Conservation (phyloP, 2,888 invertebrate genomes). For the Sinelater perroti region DNA sequence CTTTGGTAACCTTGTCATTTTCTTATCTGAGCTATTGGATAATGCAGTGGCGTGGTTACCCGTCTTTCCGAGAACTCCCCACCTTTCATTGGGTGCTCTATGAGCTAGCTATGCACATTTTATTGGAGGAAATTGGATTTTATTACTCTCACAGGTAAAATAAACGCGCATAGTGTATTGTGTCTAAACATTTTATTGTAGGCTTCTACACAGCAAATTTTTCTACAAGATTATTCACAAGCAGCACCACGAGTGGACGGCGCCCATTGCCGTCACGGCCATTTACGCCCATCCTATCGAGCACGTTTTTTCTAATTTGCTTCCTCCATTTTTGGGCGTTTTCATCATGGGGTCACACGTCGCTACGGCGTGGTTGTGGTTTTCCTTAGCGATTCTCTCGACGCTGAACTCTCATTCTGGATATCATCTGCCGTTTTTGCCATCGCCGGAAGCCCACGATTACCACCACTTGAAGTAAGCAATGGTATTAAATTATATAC, state of each 20-base stretch:
- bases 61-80: constrained; percentile 73
- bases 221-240: constrained; percentile 86
- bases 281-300: constrained; percentile 83
- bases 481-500: background rate
- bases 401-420: constrained; percentile 87
- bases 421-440: constrained; percentile 86
- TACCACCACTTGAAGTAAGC: constrained; percentile 86
- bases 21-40: constrained; percentile 68
- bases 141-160: constrained; percentile 82
- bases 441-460: constrained; percentile 87
- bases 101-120: constrained; percentile 76
- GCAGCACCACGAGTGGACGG: constrained; percentile 88
- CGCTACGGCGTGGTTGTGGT: constrained; percentile 83
- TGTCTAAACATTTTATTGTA: constrained; percentile 53
- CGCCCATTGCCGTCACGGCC: constrained; percentile 83
- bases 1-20: constrained; percentile 73
- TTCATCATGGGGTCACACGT: constrained; percentile 79
- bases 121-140: constrained; percentile 83
- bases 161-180: background rate
- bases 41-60: constrained; percentile 74
- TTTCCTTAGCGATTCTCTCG: constrained; percentile 76
- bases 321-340: constrained; percentile 81
- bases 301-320: constrained; percentile 79
- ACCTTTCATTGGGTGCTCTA: constrained; percentile 81
- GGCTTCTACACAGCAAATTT: constrained; percentile 76